Conservation (phyloP, 2,797 vertebrate species). For the Poecilia velifera region DNA sequence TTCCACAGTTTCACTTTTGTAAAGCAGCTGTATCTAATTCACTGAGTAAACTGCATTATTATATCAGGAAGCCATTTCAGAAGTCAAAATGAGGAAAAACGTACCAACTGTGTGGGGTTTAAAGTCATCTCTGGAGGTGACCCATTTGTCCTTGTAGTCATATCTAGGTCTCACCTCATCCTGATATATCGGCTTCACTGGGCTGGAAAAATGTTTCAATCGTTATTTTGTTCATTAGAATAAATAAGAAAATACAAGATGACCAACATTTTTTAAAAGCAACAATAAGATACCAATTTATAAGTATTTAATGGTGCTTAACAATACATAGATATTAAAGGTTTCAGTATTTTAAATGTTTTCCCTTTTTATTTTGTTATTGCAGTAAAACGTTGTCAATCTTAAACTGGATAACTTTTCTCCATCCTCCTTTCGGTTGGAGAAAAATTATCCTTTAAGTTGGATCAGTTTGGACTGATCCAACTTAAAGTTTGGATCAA, state of each 20-base stretch:
- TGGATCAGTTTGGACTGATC: too few species aligned
- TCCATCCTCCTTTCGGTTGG: background rate
- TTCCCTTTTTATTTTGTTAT: background rate
- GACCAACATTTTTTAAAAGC: background rate
- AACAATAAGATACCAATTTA: background rate
- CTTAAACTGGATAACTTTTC: background rate
- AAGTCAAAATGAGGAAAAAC: background rate
- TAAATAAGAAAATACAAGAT: background rate
- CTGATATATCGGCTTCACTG: conserved; percentile 22
- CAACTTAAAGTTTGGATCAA: too few species aligned
- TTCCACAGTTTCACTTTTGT: background rate
- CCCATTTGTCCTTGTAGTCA: conserved; percentile 34
- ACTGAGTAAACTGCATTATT: background rate
- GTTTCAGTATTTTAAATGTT: background rate
- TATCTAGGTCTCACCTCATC: conserved; percentile 40
- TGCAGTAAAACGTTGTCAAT: background rate
- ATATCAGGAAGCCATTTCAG: background rate
- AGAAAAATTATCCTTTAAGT: too few species aligned
- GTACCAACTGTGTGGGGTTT: conserved; percentile 31
- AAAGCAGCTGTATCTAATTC: background rate
- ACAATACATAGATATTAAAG: background rate
- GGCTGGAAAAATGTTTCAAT: conserved; percentile 33
- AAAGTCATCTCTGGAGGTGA: conserved; percentile 50
- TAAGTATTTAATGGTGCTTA: background rate
- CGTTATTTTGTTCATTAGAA: background rate